These are phyloP conservation scores for Crotalus horridus DNA, from an alignment of 2,113 vertebrate genomes.

Conservation along the genomic window DNA sequence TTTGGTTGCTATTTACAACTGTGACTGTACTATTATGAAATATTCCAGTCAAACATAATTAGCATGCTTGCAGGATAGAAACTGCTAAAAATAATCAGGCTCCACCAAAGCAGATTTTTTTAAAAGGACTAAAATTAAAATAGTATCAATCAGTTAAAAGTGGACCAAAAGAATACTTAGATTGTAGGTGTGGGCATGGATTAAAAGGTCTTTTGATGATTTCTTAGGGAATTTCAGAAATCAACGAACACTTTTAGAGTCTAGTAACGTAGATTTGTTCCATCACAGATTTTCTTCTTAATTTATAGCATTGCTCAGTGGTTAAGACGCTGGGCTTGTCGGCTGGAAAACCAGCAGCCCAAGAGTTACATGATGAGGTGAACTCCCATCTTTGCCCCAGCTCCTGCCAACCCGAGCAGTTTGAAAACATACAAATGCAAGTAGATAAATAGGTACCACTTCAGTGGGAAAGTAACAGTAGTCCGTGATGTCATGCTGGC, in stretches of 20 bases:
- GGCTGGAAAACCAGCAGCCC: background rate
- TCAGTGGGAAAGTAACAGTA: background rate
- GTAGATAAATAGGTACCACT: background rate
- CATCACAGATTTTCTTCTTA: background rate
- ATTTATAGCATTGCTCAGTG: background rate
- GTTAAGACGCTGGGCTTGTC: background rate
- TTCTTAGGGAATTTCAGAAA: slow-evolving; percentile 38
- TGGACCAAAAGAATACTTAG: background rate
- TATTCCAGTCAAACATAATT: background rate
- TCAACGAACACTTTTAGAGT: background rate
- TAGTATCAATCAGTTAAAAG: background rate
- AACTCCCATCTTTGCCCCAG: background rate
- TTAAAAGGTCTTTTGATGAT: background rate
- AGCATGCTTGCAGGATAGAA: background rate
- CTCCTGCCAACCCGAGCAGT: background rate
- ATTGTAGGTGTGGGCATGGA: background rate
- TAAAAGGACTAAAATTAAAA: background rate
- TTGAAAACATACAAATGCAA: background rate
- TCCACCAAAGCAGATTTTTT: background rate
- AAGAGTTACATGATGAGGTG: background rate
- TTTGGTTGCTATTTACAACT: background rate
- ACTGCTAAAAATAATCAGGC: background rate
- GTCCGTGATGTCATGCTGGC: background rate
- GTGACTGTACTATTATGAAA: background rate
- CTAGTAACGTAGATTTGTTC: background rate